Evolutionary conservation across 2,797 vertebrate species (phyloP), one percentile per base, ranked within the genome.

Genomic region (Numenius phaeopus): DNA sequence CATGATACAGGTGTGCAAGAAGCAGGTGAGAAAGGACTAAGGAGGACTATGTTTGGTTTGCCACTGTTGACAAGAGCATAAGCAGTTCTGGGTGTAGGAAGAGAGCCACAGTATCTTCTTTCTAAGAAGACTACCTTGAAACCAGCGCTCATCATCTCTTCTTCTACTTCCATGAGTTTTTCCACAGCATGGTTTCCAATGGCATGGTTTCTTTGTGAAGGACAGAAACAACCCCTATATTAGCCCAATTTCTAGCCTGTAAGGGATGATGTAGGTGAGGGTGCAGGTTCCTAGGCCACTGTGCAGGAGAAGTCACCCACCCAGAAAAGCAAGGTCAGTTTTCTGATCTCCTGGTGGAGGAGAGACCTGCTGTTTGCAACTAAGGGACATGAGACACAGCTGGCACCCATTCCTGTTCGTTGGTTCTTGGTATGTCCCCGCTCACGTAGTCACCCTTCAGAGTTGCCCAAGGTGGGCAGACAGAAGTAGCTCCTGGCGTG

Each of bases 361-460:
- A 81, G 17, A 24, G 29, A 57, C 42, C 61, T 46, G 52, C 70
- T 66, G 47, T 27, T n/a, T 27, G 39, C 44, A 18, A 23, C 42
- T 46, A 23, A 22, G 71, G 24, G 44, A 23, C 2, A 0, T 4
- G n/a, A 0, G 3, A 10, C 86, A 24, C 21, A 47, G 17, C 14
- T 64, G 70, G 67, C 20, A n/a, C 9, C 49, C 0, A 0, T 18
- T 12, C 64, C 52, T 55, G 14, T 57, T 72, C 21, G 29, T 10
- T 58, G 50, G 26, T 61, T 64, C 57, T 23, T 13, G n/a, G 14
- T 14, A 39, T 6, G 10, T 20, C n/a, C 58, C 30, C 3, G 1
- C 21, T 71, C 21, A 10, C 0, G 0, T 20, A 67, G 54, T 19
- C 64, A 40, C 54, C 13, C 49, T 59, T 23, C 26, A 42, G 69